A percentile compares a stretch with the other conserved stretches of the same genome.
These are phyloP conservation scores for Agraylea sexmaculata DNA, from an alignment of 1,140 invertebrate genomes.

Conservation along the genomic window DNA sequence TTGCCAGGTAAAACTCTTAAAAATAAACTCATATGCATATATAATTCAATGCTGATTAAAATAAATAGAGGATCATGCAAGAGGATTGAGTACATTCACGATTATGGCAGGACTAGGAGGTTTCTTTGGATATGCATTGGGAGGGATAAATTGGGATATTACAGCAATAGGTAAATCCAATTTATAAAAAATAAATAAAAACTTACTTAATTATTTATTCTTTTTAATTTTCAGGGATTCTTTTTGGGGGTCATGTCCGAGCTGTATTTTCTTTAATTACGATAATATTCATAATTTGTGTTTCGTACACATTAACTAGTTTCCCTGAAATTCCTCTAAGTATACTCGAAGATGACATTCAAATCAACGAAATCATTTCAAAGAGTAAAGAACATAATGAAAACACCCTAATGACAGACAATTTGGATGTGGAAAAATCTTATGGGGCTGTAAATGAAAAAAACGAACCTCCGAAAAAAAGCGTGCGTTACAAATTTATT, in stretches of 20 bases:
- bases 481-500: no score
- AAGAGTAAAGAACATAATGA: constrained; percentile 13
- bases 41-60: constrained; percentile 11
- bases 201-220: background rate
- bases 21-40: background rate
- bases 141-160: constrained; percentile 87
- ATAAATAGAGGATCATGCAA: constrained; percentile 79
- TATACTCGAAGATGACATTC: constrained; percentile 28
- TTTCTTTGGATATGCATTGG: constrained; percentile 84
- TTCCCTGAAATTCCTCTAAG: constrained; percentile 76
- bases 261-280: constrained; percentile 84
- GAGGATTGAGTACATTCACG: constrained; percentile 87
- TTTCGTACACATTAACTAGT: constrained; percentile 68
- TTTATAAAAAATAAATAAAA: background rate
- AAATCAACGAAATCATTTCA: constrained; percentile 16
- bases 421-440: constrained; percentile 15
- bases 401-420: constrained; percentile 11
- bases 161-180: constrained; percentile 57
- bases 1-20: constrained; percentile 54
- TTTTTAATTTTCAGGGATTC: constrained; percentile 39
- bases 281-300: constrained; percentile 73
- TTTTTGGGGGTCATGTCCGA: constrained; percentile 77
- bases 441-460: constrained; percentile 13
- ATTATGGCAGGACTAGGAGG: constrained; percentile 94
- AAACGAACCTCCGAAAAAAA: background rate